Base-by-base conservation (phyloP, 2,888 invertebrate genomes). In the Phytoseiulus persimilis region DNA sequence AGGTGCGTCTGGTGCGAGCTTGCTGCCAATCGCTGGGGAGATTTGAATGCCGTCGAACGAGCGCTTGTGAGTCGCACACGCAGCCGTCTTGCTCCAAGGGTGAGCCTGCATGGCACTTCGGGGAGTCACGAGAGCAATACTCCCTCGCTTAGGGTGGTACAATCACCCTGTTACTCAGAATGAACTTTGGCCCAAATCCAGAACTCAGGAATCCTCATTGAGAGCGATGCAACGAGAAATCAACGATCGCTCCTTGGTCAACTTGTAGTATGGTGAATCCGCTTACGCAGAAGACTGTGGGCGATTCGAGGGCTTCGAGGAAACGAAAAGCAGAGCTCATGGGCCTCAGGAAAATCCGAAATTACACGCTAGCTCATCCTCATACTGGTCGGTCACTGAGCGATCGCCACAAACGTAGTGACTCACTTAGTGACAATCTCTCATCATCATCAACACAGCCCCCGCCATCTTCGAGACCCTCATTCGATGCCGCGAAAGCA, bases 1-100 rank as follows among this genome's bases (percentile, higher is more conserved):
- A 45, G 32, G 87, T 45, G 45, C n/a, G 45, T 87, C 39, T 87
- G 87, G 87, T 87, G 87, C 87, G 45, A 87, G 87, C 87, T 87
- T 87, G 87, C 87, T n/a, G 65, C 65, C 65, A 65, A 18, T 28
- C 65, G 18, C 14, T 65, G 65, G 18, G 28, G 18, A 28, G 65
- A 23, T 65, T 23, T 18, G 23, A 65, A 65, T 65, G 65, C 65
- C 65, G 18, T 11, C 65, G 65, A 65, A 23, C 65, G 46, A 6
- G 6, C 46, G 46, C 6, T 46, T 46, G 46, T 14, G 6, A 46
- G 6, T 46, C 46, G 65, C 65, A 18, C 65, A 65, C 65, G 18
- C 65, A 65, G 28, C 65, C 65, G 65, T 28, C 65, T 3, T 65
- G 5, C 14, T 28, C 28, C 18, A 18, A 65, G 65, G 65, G 18